Percentiles rank a stretch among this genome's conserved stretches.
phyloP scores from a whole-genome alignment of 1,140 invertebrate genomes.

The Ips nitidus region DNA sequence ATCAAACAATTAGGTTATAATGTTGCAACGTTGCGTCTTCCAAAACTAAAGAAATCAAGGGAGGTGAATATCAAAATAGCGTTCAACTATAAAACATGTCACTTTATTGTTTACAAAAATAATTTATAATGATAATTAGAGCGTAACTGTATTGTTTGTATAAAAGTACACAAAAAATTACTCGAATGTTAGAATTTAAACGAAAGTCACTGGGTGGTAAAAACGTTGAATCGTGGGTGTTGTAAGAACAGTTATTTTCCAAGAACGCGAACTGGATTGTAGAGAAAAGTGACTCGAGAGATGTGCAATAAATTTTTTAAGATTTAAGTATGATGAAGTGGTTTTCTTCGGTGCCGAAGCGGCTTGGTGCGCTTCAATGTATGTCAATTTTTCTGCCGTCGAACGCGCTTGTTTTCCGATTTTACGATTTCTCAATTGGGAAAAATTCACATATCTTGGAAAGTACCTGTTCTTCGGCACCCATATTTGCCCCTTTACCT shows the following conservation, averaged over 20 bases:
- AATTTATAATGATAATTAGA: too few species aligned
- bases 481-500: constrained; percentile 52
- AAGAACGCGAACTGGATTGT: constrained; percentile 41
- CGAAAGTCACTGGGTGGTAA: neutral
- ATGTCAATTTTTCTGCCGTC: constrained; percentile 51
- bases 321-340: constrained; percentile 39
- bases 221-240: constrained; percentile 33
- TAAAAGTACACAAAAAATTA: neutral
- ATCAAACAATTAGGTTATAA: too few species aligned
- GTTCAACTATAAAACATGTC: too few species aligned
- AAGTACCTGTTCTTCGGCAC: constrained; percentile 80
- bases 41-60: too few species aligned
- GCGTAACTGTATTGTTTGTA: too few species aligned
- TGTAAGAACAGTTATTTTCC: constrained; percentile 55
- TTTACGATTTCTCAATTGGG: constrained; percentile 35
- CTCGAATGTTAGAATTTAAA: neutral
- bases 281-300: constrained; percentile 18
- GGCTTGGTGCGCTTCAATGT: constrained; percentile 53
- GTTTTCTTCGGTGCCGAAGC: constrained; percentile 53
- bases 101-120: too few species aligned
- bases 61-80: too few species aligned
- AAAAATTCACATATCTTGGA: constrained; percentile 54
- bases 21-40: too few species aligned
- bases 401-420: too few species aligned
- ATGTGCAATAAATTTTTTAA: constrained; percentile 51